Evolutionary conservation across 2,888 invertebrate species (phyloP), one percentile per base, ranked within the genome.

Genomic region (Bombylius major): DNA sequence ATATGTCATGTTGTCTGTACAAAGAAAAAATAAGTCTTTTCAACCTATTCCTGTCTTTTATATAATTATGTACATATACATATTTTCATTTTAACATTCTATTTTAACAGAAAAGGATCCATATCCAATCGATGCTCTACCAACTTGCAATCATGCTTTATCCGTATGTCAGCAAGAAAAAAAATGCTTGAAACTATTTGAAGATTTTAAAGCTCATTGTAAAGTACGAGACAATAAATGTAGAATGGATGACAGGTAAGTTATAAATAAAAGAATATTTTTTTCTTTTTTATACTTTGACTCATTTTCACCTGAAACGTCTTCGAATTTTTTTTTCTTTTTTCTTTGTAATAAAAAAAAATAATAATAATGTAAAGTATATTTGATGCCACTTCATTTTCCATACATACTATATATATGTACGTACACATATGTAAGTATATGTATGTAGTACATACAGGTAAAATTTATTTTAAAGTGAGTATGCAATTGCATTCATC

Each of bases 81-180:
- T 36, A 36, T 11, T 42, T 42, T 42, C 11, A 5, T 42, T 11
- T 42, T 5, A 42, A 5, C 5, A 42, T 42, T 42, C 1, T 42
- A 11, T 42, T 11, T 42, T 23, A 23, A 69, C 69, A 64, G 92
- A 91, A 70, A 89, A 88, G 78, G 91, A 92, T 78, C 89, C 88
- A 58, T 89, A 89, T 76, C 87, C 89, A 46, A 86, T 90, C 65
- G 90, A 92, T 74, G 88, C 90, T 57, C 79, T 93, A 71, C 90
- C 90, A 59, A 89, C 89, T 63, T 92, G 92, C 78, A 90, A 89
- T 72, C 90, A 92, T 71, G 92, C 92, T 50, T 78, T 89, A 66
- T 85, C 83, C 66, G 88, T 89, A 63, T 93, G 92, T 75, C 87
- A 86, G 71, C 85, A 84, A 70, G 87, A 87, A 67, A 82, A 84